These are phyloP conservation scores for Hyposoter didymator DNA, from an alignment of 2,888 invertebrate species.

Conservation along the genomic window DNA sequence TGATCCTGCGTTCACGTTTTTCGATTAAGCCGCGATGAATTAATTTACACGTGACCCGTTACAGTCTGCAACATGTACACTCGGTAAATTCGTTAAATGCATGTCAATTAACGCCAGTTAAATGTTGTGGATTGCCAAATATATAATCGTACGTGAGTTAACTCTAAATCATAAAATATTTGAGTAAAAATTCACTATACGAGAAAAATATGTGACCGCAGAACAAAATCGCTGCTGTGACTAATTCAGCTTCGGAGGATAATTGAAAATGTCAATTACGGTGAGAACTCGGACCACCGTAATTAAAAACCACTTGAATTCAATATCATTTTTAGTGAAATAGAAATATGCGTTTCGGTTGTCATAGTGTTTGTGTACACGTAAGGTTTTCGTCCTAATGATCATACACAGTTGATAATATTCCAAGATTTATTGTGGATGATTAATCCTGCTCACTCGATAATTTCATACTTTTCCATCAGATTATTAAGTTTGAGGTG, in stretches of 20 bases:
- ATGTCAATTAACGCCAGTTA: conserved; percentile 42
- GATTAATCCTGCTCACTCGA: background rate
- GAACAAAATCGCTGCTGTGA: background rate
- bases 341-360: background rate
- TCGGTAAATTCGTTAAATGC: conserved; percentile 41
- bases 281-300: background rate
- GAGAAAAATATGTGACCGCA: background rate
- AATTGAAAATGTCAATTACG: background rate
- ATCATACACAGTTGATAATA: too few relatives aligned
- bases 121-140: background rate
- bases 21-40: conserved; percentile 20
- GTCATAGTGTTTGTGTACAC: background rate
- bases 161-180: background rate
- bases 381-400: background rate
- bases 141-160: background rate
- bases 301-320: background rate
- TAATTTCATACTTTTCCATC: background rate
- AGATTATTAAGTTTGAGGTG: background rate
- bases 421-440: background rate
- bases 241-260: background rate
- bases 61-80: background rate
- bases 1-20: conserved; percentile 3
- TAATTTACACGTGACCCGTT: conserved; percentile 42
- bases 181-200: background rate
- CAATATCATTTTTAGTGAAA: background rate